Conservation (phyloP, 30 jellyfish, hydroid and myxozoan genomes). For the Aurelia coerulea region DNA sequence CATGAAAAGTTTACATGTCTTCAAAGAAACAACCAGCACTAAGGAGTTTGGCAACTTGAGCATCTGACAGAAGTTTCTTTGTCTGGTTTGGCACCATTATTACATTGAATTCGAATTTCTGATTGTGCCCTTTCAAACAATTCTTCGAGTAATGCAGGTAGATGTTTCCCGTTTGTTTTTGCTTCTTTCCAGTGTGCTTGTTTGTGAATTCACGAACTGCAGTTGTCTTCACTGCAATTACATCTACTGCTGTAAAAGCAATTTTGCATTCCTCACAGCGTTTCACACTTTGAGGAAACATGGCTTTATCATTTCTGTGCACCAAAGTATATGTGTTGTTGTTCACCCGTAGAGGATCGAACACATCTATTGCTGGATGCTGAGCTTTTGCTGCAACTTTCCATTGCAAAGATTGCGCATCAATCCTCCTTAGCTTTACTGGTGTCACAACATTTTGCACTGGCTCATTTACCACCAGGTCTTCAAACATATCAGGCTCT, state of each 20-base stretch:
- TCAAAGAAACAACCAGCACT: too few relatives aligned
- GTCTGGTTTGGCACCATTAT: neutral
- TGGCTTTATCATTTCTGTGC: slow-evolving; percentile 39
- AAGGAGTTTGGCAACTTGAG: too few relatives aligned
- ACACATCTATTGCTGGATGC: slow-evolving; percentile 10
- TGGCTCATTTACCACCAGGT: slow-evolving; percentile 14
- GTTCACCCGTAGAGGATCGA: slow-evolving; percentile 18
- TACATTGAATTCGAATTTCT: neutral
- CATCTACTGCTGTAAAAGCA: slow-evolving; percentile 23
- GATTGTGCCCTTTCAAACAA: slow-evolving; percentile 13
- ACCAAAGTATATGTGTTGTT: slow-evolving; percentile 2
- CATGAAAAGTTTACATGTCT: too few relatives aligned
- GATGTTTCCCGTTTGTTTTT: neutral
- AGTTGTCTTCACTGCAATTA: slow-evolving; percentile 30
- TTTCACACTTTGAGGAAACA: slow-evolving; percentile 26
- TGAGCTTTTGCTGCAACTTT: neutral
- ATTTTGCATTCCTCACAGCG: slow-evolving; percentile 39
- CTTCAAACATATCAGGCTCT: slow-evolving; percentile 43
- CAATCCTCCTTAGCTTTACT: slow-evolving; percentile 35
- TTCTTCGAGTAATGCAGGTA: slow-evolving; percentile 24
- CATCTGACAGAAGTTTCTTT: neutral
- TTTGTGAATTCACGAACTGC: slow-evolving; percentile 40
- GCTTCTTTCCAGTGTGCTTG: slow-evolving; percentile 11
- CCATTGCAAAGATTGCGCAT: neutral
- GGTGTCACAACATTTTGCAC: slow-evolving; percentile 12